Conservation (phyloP, 2,888 invertebrate genomes). For the Microctonus aethiopoides region DNA sequence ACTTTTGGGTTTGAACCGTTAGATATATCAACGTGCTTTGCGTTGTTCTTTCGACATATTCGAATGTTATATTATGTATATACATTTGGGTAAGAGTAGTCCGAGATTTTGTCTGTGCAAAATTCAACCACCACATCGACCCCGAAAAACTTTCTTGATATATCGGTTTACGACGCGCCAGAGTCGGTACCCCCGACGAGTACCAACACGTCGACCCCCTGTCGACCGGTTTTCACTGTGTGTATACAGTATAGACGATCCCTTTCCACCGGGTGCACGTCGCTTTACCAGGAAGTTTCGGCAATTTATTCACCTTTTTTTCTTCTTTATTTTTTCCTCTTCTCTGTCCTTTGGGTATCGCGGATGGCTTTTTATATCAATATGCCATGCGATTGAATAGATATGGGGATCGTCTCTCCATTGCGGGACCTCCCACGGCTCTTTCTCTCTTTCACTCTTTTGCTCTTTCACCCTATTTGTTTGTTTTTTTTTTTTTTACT, state of each 20-base stretch:
- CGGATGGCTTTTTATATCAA: constrained; percentile 55
- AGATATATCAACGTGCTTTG: constrained; percentile 24
- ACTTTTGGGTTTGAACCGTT: constrained; percentile 18
- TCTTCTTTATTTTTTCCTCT: constrained; percentile 33
- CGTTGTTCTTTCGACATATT: constrained; percentile 34
- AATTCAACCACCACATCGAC: constrained; percentile 31
- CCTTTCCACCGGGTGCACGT: constrained; percentile 15
- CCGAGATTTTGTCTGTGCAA: constrained; percentile 22
- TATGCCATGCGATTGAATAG: constrained; percentile 49
- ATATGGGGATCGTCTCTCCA: constrained; percentile 41
- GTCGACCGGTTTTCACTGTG: constrained; percentile 27
- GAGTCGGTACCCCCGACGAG: constrained; percentile 16
- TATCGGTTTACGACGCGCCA: constrained; percentile 43
- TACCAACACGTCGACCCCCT: constrained; percentile 31
- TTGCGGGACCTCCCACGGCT: constrained; percentile 48
- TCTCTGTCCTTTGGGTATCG: constrained; percentile 36
- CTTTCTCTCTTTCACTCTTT: constrained; percentile 37
- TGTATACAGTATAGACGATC: neutral
- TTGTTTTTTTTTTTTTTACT: constrained; percentile 23
- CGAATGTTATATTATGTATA: constrained; percentile 7
- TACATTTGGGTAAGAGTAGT: constrained; percentile 8
- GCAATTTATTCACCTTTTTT: constrained; percentile 58
- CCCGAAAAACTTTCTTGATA: constrained; percentile 51
- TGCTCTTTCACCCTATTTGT: constrained; percentile 29
- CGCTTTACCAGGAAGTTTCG: constrained; percentile 50